A percentile compares a stretch with the other conserved stretches of the same genome.
Conservation (phyloP, 2,888 invertebrate genomes). For the Geotrupes spiniger region DNA sequence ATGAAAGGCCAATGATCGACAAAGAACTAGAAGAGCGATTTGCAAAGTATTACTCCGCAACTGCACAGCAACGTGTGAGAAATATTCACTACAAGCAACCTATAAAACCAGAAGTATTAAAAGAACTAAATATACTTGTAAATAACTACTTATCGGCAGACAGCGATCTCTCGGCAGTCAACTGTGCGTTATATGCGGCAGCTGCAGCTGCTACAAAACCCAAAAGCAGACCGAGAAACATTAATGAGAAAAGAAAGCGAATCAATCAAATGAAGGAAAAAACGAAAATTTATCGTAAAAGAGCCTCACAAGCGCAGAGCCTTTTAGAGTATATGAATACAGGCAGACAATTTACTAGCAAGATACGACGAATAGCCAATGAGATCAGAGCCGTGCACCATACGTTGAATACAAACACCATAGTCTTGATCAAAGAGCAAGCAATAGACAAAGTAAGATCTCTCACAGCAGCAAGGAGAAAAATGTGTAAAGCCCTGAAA, state of each 20-base stretch:
- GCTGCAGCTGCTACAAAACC: not conserved
- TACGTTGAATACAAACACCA: slow-evolving; percentile 5
- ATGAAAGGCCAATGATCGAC: too few relatives aligned
- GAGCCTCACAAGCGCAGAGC: slow-evolving; percentile 1
- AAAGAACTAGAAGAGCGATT: too few relatives aligned
- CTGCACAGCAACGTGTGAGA: too few relatives aligned
- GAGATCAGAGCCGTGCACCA: slow-evolving; percentile 7
- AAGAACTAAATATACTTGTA: not conserved
- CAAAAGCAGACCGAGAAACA: too few relatives aligned
- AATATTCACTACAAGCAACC: not conserved
- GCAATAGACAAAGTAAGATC: not conserved
- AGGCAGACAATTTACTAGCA: too few relatives aligned
- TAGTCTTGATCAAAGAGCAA: not conserved
- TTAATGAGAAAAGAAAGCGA: too few relatives aligned
- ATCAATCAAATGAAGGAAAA: not conserved
- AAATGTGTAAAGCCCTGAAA: not conserved
- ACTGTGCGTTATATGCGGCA: slow-evolving; percentile 3
- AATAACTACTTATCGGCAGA: not conserved
- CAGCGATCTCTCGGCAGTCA: slow-evolving; percentile 1
- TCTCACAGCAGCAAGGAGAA: slow-evolving; percentile 4
- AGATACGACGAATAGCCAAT: not conserved
- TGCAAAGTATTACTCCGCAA: too few relatives aligned
- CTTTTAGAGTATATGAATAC: not conserved
- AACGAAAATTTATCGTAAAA: not conserved
- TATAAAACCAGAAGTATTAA: slow-evolving; percentile 2